These are phyloP conservation scores for Ormia ochracea DNA, from an alignment of 2,888 invertebrate species.

Conservation along the genomic window DNA sequence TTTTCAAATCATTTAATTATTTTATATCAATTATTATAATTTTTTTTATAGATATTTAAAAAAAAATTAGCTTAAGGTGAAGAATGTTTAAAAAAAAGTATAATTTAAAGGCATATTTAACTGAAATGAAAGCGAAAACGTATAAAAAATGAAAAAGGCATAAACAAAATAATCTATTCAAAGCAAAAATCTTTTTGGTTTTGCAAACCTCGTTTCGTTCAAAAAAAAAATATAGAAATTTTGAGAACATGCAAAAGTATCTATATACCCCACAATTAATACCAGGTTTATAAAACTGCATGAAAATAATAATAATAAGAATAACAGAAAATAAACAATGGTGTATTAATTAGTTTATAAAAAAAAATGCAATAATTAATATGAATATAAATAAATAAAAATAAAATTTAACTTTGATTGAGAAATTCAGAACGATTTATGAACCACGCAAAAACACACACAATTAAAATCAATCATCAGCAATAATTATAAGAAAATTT, in stretches of 20 bases:
- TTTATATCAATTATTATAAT: conserved; percentile 60
- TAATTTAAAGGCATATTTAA: conserved; percentile 62
- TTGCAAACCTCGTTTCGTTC: conserved; percentile 59
- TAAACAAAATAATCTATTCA: conserved; percentile 32
- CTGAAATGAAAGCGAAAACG: conserved; percentile 8
- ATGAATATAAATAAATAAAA: conserved; percentile 14
- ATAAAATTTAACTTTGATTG: too few species aligned
- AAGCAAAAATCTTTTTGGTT: conserved; percentile 41
- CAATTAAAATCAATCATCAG: conserved; percentile 40
- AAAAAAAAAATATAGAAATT: conserved; percentile 53
- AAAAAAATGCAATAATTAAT: conserved; percentile 47
- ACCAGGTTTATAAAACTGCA: conserved; percentile 61
- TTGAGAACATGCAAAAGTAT: conserved; percentile 37
- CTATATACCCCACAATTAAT: conserved; percentile 51
- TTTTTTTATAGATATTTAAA: conserved; percentile 51
- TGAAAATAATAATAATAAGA: conserved; percentile 28
- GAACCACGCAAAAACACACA: neutral
- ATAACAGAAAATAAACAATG: conserved; percentile 30
- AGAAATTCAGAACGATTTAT: conserved; percentile 27
- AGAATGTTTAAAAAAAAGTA: conserved; percentile 52
- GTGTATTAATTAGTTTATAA: conserved; percentile 59
- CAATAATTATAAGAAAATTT: conserved; percentile 23
- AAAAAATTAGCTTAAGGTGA: conserved; percentile 42
- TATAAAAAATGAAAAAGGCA: conserved; percentile 1
- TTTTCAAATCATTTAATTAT: conserved; percentile 55